Evolutionary conservation across 2,113 vertebrate species (phyloP), one percentile per base, ranked within the genome.

Genomic region (Corydoras sp.): DNA sequence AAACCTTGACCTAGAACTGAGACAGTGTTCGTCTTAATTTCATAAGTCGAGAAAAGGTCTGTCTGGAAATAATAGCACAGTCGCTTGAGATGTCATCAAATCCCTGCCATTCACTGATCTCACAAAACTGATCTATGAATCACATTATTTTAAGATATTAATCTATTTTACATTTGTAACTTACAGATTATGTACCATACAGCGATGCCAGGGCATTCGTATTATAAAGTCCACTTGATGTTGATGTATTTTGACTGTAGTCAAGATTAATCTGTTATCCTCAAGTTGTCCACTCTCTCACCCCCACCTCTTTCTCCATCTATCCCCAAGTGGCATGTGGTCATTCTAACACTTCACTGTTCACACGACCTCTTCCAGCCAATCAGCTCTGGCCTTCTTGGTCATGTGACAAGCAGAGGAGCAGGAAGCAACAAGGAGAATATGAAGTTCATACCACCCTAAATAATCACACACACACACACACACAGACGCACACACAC

Each of bases 381-480:
- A 89, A 86, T 89, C 77, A 71, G 31, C 59, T 65, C 49, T 53
- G 63, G 61, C 14, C 11, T 0, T 60, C 2, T 32, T 3, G 15
- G 50, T 87, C 87, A 90, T 78, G 73, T 89, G 89, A 85, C 79
- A 71, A 62, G 72, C 75, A 81, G 71, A 74, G 54, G 78, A 86
- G 83, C 87, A 89, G 87, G 83, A 89, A 89, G 81, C 84, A 62
- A 74, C 68, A 76, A 80, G 64, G 80, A 80, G 82, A 82, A 82
- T 82, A 78, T 83, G 75, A 87, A 83, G 55, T 35, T 6, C 3
- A 6, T 35, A 35, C 32, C 32, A 35, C 32, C 32, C 67, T 79
- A 35, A n/a, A 24, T 24, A 24, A 5, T 71, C 72, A 77, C 79
- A 77, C 70, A 77, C 61, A 65, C 13, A 65, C 77, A 24, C 4